Base-by-base conservation (phyloP, 2,113 vertebrate genomes). In the Hemichromis elongatus region DNA sequence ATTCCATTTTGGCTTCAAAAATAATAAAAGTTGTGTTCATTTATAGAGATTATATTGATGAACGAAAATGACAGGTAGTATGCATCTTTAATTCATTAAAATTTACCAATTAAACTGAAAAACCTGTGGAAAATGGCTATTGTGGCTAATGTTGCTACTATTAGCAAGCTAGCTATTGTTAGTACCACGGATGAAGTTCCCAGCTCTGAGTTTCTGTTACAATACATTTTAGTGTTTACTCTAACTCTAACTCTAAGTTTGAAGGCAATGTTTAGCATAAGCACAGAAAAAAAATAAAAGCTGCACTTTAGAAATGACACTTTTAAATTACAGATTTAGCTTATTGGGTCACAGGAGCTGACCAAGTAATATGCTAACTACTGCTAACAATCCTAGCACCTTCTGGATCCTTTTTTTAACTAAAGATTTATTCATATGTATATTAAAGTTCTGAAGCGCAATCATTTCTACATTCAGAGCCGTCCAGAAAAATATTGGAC, bases 281-380 rank as follows among this genome's bases (percentile, higher is more conserved):
- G 6, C 70, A 50, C 26, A 7, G 24, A 73, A 81, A 42, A 45
- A 24, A 30, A 37, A 6, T 12, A 47, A 61, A 18, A 35, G 19
- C 28, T 52, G 3, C 30, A 18, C 6, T n/a, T 21, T n/a, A 42
- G 16, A 66, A 40, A 19, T 53, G 3, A 57, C 35, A 21, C 26
- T 45, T 18, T 56, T 82, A 33, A 56, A 16, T 47, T 24, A 73
- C 35, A 19, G 26, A 33, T 75, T 75, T 30, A 52, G 70, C 19
- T 50, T 50, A 50, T 5, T 19, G 68, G 50, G 28, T 16, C 68
- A 73, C 40, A 73, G 66, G 9, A 28, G 66, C 68, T 47, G 42
- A 73, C 70, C 26, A 52, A 28, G 16, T 75, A 75, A 50, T 50
- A 75, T 75, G 42, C 42, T 75, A 75, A 75, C 70, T 47, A 28